Conservation (phyloP, 2,888 invertebrate species). For the Spatulosminthurus flaviceps region DNA sequence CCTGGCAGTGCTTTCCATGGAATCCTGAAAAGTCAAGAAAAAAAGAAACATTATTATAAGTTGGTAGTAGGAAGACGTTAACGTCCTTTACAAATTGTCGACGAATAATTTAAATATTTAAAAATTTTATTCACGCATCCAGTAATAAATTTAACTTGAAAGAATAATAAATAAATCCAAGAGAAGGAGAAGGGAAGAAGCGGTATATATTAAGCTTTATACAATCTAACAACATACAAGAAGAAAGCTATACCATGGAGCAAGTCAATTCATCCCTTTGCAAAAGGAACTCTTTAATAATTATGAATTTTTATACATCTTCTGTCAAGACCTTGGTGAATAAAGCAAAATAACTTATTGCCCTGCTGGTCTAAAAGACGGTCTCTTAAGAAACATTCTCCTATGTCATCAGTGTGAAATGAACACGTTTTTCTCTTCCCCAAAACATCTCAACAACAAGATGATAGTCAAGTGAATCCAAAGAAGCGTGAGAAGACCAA, state of each 20-base stretch:
- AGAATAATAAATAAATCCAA: neutral
- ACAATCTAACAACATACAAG: neutral
- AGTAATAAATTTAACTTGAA: neutral
- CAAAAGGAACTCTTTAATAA: neutral
- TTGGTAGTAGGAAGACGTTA: neutral
- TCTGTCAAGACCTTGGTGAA: neutral
- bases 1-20: slow-evolving; percentile 84
- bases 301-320: neutral
- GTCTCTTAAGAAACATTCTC: slow-evolving; percentile 7
- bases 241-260: neutral
- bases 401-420: slow-evolving; percentile 35
- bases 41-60: slow-evolving; percentile 24
- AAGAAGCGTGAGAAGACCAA: slow-evolving; percentile 45
- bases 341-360: slow-evolving; percentile 23
- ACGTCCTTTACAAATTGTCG: neutral
- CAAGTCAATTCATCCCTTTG: neutral
- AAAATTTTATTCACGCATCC: neutral
- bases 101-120: neutral
- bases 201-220: neutral
- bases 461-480: slow-evolving; percentile 43
- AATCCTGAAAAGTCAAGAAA: slow-evolving; percentile 73
- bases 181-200: neutral
- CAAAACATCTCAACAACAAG: slow-evolving; percentile 31
- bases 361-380: neutral
- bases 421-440: slow-evolving; percentile 36